Percentiles rank a stretch among this genome's conserved stretches.
These are phyloP conservation scores for Muntiacus muntjak DNA, from an alignment of 2,113 vertebrate species.

Conservation along the genomic window DNA sequence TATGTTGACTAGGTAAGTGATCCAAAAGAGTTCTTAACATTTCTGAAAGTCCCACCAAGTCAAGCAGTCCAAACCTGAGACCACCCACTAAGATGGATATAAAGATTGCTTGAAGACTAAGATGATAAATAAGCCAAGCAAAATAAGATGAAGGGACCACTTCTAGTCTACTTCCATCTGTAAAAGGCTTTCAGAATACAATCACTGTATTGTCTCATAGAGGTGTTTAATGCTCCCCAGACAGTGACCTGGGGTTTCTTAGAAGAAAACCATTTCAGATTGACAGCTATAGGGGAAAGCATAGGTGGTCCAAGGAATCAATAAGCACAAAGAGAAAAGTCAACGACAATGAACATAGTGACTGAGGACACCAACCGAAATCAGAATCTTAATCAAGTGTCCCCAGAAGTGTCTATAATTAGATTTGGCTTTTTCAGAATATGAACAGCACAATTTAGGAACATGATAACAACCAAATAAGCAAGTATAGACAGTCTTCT, in stretches of 20 bases:
- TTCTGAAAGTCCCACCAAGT: constrained; percentile 23
- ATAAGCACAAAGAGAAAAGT: neutral
- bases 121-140: constrained; percentile 2
- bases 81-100: constrained; percentile 41
- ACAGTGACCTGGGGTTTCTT: neutral
- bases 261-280: constrained; percentile 7
- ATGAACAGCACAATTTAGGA: neutral
- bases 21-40: neutral
- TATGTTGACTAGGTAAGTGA: neutral
- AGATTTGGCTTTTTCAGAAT: neutral
- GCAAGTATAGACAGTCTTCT: neutral
- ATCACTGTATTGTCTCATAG: neutral
- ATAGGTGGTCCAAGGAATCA: neutral
- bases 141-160: constrained; percentile 4
- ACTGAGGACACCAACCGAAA: neutral
- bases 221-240: neutral
- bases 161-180: neutral
- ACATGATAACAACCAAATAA: neutral
- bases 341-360: neutral
- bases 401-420: neutral
- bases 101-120: constrained; percentile 24
- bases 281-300: neutral
- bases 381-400: neutral
- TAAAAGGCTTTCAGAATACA: neutral
- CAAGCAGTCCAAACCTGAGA: constrained; percentile 14